Percentiles rank a stretch among this genome's conserved stretches.
These are phyloP conservation scores for Crocidura indochinensis DNA, from an alignment of 2,797 vertebrate genomes.

Conservation along the genomic window DNA sequence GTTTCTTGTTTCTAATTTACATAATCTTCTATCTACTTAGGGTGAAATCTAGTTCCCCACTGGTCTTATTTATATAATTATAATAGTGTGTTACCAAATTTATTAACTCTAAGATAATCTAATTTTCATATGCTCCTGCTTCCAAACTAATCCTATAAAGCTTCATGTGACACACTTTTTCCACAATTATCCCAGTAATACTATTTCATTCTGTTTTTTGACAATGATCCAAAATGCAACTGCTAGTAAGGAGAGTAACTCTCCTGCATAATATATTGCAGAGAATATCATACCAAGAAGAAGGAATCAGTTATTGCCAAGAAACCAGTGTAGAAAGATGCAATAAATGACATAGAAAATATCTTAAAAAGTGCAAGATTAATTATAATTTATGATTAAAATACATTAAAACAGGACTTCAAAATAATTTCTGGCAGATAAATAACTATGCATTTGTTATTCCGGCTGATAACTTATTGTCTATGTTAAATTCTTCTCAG, in stretches of 20 bases:
- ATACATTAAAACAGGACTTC: neutral
- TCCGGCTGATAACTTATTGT: neutral
- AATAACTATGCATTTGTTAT: neutral
- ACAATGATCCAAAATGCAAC: slow-evolving; percentile 37
- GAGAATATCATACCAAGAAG: slow-evolving; percentile 13
- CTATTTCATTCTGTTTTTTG: slow-evolving; percentile 1
- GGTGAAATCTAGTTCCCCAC: slow-evolving; percentile 14
- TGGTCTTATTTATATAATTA: neutral
- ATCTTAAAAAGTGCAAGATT: neutral
- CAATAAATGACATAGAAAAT: neutral
- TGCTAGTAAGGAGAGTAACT: slow-evolving; percentile 33
- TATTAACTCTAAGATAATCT: slow-evolving; percentile 19
- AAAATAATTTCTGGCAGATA: slow-evolving; percentile 26
- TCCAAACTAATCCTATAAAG: neutral
- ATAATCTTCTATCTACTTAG: neutral
- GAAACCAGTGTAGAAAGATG: neutral
- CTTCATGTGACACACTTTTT: slow-evolving; percentile 21
- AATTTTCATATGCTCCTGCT: slow-evolving; percentile 1
- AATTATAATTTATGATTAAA: slow-evolving; percentile 18
- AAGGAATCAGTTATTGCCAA: neutral
- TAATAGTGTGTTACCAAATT: slow-evolving; percentile 25
- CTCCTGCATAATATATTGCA: neutral
- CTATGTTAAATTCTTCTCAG: neutral
- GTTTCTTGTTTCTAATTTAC: neutral
- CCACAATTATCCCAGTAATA: slow-evolving; percentile 22